Percentiles rank a stretch among this genome's conserved stretches.
Evolutionary conservation across 2,888 invertebrate genomes (phyloP).

Genomic region (Seira sanloemensis): DNA sequence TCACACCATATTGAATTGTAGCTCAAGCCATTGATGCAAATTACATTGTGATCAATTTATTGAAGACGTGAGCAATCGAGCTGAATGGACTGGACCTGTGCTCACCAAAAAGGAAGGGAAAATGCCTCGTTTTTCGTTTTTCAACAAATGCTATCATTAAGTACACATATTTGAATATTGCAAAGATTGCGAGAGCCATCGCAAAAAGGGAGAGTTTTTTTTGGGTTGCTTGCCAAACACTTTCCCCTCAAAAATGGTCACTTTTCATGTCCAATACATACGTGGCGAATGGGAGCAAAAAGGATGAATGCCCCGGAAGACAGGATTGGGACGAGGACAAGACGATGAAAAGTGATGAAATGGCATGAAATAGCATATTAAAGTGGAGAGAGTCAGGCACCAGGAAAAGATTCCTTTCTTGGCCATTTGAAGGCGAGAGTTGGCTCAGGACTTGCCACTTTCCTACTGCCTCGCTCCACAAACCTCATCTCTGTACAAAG

Average conservation of each 20-base stretch:
- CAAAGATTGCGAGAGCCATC: not conserved
- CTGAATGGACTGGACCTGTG: not conserved
- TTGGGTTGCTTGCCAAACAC: not conserved
- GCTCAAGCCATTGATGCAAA: not conserved
- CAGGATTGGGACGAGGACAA: not conserved
- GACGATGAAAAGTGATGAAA: not conserved
- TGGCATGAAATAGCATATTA: not conserved
- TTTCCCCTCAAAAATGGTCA: not conserved
- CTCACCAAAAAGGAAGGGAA: not conserved
- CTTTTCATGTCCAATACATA: too few species aligned
- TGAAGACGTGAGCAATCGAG: not conserved
- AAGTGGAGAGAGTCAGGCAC: not conserved
- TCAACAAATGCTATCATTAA: not conserved
- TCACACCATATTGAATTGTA: not conserved
- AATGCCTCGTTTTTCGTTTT: not conserved
- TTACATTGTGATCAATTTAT: constrained; percentile 4
- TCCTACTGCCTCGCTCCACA: not conserved
- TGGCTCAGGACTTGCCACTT: not conserved
- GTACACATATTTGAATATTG: not conserved
- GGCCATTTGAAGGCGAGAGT: not conserved
- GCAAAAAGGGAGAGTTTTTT: too few species aligned
- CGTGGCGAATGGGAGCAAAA: too few species aligned
- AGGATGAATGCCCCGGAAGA: not conserved
- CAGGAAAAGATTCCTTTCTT: not conserved
- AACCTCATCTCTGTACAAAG: too few species aligned